These are phyloP conservation scores for Hoplodrina ambigua DNA, from an alignment of 2,888 invertebrate species.

Conservation along the genomic window DNA sequence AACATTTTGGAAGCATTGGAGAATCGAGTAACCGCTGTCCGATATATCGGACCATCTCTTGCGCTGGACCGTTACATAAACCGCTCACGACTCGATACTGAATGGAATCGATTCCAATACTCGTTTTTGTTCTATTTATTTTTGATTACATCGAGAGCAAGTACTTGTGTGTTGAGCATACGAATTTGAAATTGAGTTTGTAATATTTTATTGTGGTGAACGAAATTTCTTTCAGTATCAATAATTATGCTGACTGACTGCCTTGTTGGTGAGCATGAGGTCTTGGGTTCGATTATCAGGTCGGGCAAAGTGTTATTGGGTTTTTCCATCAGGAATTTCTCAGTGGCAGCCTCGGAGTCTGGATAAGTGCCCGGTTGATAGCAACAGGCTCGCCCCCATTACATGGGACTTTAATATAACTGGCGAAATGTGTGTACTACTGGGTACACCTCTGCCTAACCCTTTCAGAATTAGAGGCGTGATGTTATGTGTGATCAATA, in stretches of 20 bases:
- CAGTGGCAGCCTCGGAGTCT: no score
- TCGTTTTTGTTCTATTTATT: constrained; percentile 55
- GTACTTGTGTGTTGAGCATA: constrained; percentile 10
- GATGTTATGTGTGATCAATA: no score
- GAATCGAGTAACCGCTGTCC: constrained; percentile 62
- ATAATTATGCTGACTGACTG: neutral
- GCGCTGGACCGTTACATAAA: constrained; percentile 60
- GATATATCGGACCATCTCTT: constrained; percentile 60
- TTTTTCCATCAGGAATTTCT: no score
- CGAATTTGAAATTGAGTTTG: constrained; percentile 1
- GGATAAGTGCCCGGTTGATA: no score
- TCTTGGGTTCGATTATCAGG: no score
- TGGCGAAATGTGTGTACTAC: no score
- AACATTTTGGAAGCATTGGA: constrained; percentile 45
- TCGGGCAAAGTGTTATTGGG: no score
- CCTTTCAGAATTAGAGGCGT: no score
- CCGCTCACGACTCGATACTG: constrained; percentile 63
- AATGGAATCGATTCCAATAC: constrained; percentile 65
- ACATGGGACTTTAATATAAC: no score
- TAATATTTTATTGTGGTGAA: neutral
- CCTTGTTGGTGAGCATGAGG: no score
- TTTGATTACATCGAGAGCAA: constrained; percentile 38
- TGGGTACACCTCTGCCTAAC: no score
- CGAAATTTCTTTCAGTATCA: neutral
- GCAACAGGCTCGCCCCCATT: no score